phyloP scores from a whole-genome alignment of 2,888 invertebrate genomes.

The Petrolisthes manimaculis region DNA sequence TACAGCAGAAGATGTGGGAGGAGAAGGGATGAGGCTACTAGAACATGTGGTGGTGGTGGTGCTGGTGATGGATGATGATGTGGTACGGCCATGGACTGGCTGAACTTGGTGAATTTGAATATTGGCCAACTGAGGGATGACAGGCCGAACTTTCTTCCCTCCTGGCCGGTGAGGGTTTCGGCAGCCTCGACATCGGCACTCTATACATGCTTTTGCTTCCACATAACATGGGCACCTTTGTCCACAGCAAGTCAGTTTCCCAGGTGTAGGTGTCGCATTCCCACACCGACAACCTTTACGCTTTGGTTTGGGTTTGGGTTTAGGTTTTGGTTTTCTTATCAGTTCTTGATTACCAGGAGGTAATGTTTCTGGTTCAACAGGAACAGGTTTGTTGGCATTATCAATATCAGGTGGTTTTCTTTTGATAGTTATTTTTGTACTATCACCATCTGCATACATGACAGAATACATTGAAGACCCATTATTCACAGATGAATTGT shows the following conservation, averaged over 20 bases:
- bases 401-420: slow-evolving; percentile 73
- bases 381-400: slow-evolving; percentile 51
- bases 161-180: slow-evolving; percentile 89
- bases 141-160: slow-evolving; percentile 80
- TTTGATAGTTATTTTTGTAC: slow-evolving; percentile 87
- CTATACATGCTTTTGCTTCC: slow-evolving; percentile 87
- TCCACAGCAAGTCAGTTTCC: slow-evolving; percentile 92
- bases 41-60: slow-evolving; percentile 41
- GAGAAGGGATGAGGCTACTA: slow-evolving; percentile 28
- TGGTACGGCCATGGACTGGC: slow-evolving; percentile 58
- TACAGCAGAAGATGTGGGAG: slow-evolving; percentile 32
- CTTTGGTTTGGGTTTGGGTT: slow-evolving; percentile 65
- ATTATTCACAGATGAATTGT: slow-evolving; percentile 70
- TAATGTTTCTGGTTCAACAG: slow-evolving; percentile 52
- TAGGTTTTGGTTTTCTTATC: slow-evolving; percentile 62
- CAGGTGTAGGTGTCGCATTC: slow-evolving; percentile 88
- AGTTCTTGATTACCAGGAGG: slow-evolving; percentile 54
- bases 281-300: slow-evolving; percentile 86
- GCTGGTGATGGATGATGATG: slow-evolving; percentile 28
- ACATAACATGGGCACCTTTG: slow-evolving; percentile 95
- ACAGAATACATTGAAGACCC: slow-evolving; percentile 80
- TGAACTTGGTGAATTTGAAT: slow-evolving; percentile 73
- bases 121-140: slow-evolving; percentile 78
- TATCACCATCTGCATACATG: slow-evolving; percentile 80
- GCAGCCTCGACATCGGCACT: slow-evolving; percentile 93